Base-by-base conservation (phyloP, 1,140 invertebrate genomes). In the Drosophila ambigua region DNA sequence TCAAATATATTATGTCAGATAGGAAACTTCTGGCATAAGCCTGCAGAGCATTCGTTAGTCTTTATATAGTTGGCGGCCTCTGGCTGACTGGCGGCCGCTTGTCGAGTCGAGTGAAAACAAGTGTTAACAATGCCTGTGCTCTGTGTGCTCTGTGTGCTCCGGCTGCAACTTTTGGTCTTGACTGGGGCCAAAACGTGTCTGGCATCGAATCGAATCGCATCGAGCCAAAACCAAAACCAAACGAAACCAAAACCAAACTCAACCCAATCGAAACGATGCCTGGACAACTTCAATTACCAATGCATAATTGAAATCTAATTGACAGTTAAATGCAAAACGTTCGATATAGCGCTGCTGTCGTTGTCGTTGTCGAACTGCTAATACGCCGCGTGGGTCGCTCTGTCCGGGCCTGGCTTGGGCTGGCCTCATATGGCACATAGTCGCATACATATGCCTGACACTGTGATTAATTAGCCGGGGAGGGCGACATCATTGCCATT, bases 301-400 rank as follows among this genome's bases (percentile, higher is more conserved):
- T 87, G 83, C 79, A 87, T 88, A 87, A 87, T 87, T 87, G 83
- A 88, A 83, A 88, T 89, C 79, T 88, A 87, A 87, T 85, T 88
- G 83, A 87, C 82, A 87, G 83, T 88, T 87, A 79, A 88, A 82
- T 79, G 75, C 61, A 72, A 79, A 82, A 69, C 67, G 67, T 55
- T 71, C 67, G 51, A 49, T 69, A 66, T 65, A 45, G 54, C 41
- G 60, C 49, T 31, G 26, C n/a, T 39, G 52, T 52, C 49, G 58
- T 50, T 58, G 67, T 62, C 44, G 58, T 52, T 63, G 73, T 69
- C 66, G 67, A 60, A 76, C 82, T 87, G 71, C 83, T 82, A 76
- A 88, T 85, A 87, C 83, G 83, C 71, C 74, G 74, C 66, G 82
- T 87, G 82, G 82, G 35, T 39, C 11, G 35, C 35, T 11, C 35